phyloP scores from a whole-genome alignment of 1,140 invertebrate species.

The Idris sp. region DNA sequence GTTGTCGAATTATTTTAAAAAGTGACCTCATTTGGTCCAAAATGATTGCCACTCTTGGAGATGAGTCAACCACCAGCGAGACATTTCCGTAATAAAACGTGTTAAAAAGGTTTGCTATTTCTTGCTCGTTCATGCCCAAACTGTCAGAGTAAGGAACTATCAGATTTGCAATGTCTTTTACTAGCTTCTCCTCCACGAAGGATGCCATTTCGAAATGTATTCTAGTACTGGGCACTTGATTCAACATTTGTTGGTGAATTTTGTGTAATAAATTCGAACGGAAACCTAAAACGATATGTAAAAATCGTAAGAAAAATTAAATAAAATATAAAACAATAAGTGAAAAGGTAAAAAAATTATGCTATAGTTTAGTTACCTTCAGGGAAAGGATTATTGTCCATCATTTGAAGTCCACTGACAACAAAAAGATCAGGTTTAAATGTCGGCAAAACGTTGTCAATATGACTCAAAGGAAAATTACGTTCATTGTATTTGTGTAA shows the following conservation, averaged over 20 bases:
- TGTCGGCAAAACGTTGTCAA: slow-evolving; percentile 81
- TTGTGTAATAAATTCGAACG: slow-evolving; percentile 82
- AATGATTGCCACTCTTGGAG: slow-evolving; percentile 88
- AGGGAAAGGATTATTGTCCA: slow-evolving; percentile 91
- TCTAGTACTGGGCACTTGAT: slow-evolving; percentile 80
- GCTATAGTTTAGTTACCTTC: slow-evolving; percentile 73
- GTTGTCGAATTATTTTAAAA: slow-evolving; percentile 80
- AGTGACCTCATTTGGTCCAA: slow-evolving; percentile 91
- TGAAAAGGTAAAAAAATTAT: too few relatives aligned
- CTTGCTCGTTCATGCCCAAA: slow-evolving; percentile 95
- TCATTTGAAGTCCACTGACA: slow-evolving; percentile 92
- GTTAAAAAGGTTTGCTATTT: slow-evolving; percentile 87
- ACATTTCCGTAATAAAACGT: slow-evolving; percentile 85
- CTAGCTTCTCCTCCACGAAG: slow-evolving; percentile 85
- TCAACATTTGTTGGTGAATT: slow-evolving; percentile 84
- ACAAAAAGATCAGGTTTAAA: slow-evolving; percentile 88
- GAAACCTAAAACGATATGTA: too few relatives aligned
- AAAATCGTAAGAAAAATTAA: background rate
- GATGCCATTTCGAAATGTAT: slow-evolving; percentile 95
- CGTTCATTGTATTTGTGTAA: slow-evolving; percentile 87
- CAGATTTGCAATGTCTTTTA: slow-evolving; percentile 83
- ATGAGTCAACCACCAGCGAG: slow-evolving; percentile 86
- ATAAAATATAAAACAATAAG: background rate
- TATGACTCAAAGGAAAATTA: slow-evolving; percentile 82
- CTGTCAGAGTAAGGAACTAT: slow-evolving; percentile 89